Conservation (phyloP, 2,888 invertebrate genomes). For the Cataglyphis livida region DNA sequence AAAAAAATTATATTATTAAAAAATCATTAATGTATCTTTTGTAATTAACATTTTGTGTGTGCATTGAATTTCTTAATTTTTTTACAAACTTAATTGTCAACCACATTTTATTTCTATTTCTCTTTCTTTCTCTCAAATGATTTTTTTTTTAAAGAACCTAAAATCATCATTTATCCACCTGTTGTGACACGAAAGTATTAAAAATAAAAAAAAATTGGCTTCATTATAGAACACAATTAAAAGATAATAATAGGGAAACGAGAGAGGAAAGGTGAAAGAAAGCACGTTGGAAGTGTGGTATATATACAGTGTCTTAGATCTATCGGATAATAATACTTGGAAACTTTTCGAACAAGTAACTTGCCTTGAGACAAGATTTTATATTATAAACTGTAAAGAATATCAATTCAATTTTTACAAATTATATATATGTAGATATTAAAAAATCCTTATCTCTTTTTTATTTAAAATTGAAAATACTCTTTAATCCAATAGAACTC, state of each 20-base stretch:
- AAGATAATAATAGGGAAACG: constrained; percentile 74
- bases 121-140: not conserved
- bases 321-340: constrained; percentile 12
- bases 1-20: not conserved
- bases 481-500: not conserved
- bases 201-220: constrained; percentile 63
- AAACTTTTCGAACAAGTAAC: not conserved
- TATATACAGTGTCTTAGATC: constrained; percentile 31
- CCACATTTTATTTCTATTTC: not conserved
- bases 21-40: not conserved
- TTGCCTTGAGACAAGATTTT: not conserved
- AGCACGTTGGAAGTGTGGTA: constrained; percentile 18
- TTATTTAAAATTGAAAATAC: not conserved
- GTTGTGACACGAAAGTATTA: not conserved
- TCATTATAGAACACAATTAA: constrained; percentile 76
- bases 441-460: not conserved
- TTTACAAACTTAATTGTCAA: not conserved
- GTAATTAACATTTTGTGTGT: not conserved
- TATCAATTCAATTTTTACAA: not conserved
- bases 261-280: constrained; percentile 46
- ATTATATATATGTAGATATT: not conserved
- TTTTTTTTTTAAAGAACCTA: constrained; percentile 34
- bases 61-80: not conserved
- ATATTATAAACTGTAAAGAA: not conserved
- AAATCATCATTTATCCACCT: not conserved